phyloP scores from a whole-genome alignment of 2,888 invertebrate genomes.

The Tenthredo livida region DNA sequence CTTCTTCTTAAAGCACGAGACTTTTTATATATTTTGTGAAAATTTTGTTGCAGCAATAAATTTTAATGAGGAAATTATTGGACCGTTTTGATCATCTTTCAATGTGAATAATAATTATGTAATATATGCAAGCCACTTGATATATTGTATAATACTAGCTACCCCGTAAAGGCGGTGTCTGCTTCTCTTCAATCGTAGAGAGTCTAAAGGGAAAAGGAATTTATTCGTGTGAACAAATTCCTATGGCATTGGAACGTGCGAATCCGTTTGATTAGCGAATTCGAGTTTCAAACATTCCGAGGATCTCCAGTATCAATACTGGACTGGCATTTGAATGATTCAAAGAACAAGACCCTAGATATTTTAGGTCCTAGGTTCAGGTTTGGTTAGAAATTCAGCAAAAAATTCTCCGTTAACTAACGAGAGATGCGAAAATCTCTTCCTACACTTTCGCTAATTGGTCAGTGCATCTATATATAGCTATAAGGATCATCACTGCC shows the following conservation, averaged over 20 bases:
- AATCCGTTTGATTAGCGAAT: slow-evolving; percentile 41
- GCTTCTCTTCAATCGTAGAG: not conserved
- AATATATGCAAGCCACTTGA: not conserved
- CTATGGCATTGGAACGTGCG: not conserved
- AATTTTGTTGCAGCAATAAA: not conserved
- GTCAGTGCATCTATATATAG: not conserved
- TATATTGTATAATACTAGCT: not conserved
- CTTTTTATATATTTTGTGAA: not conserved
- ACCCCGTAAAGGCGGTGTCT: not conserved
- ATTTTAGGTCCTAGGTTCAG: not conserved
- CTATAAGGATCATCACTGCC: not conserved
- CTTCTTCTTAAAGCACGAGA: not conserved
- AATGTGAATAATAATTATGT: no score
- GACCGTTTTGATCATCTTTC: not conserved
- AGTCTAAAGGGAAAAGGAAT: not conserved
- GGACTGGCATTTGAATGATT: not conserved
- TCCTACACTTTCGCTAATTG: not conserved
- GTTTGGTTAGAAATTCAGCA: not conserved
- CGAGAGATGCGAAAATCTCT: not conserved
- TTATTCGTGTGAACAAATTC: slow-evolving; percentile 11
- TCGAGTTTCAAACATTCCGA: slow-evolving; percentile 38
- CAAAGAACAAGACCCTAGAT: not conserved
- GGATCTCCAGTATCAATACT: not conserved
- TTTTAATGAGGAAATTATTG: not conserved
- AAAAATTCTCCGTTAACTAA: not conserved